Percentiles rank a stretch among this genome's conserved stretches.
Evolutionary conservation across 2,888 invertebrate genomes (phyloP).

Genomic region (Allacma fusca): DNA sequence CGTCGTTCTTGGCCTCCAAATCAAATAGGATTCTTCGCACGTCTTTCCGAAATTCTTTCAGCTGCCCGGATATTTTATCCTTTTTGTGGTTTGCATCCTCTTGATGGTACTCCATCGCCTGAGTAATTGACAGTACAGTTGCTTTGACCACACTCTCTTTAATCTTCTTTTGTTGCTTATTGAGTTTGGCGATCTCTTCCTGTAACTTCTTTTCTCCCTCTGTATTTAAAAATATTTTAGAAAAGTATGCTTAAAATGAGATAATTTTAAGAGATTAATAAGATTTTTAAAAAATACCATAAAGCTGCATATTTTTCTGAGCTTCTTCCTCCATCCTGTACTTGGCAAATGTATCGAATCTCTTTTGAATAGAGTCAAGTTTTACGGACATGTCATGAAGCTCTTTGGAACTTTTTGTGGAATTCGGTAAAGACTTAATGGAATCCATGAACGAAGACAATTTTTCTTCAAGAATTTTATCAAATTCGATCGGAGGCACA

Average conservation of each 20-base stretch:
- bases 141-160: slow-evolving; percentile 51
- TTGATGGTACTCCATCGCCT: slow-evolving; percentile 46
- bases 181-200: slow-evolving; percentile 41
- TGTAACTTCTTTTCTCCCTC: slow-evolving; percentile 50
- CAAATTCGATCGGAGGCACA: not conserved
- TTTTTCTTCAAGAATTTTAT: slow-evolving; percentile 26
- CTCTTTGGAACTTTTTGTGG: not conserved
- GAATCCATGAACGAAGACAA: slow-evolving; percentile 17
- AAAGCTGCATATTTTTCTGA: slow-evolving; percentile 28
- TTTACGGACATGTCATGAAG: slow-evolving; percentile 2
- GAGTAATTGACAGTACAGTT: slow-evolving; percentile 46
- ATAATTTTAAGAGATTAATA: not conserved
- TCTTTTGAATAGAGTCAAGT: slow-evolving; percentile 29
- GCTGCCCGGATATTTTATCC: slow-evolving; percentile 49
- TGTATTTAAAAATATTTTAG: slow-evolving; percentile 22
- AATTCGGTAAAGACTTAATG: not conserved
- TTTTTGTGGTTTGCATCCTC: slow-evolving; percentile 49
- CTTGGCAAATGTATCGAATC: slow-evolving; percentile 31
- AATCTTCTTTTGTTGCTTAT: slow-evolving; percentile 49
- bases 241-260: not conserved
- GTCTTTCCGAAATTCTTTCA: slow-evolving; percentile 58
- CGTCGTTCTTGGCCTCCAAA: slow-evolving; percentile 48
- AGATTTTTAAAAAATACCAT: slow-evolving; percentile 18
- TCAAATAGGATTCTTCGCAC: slow-evolving; percentile 51
- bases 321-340: slow-evolving; percentile 36